Percentiles rank a stretch among this genome's conserved stretches.
phyloP scores from a whole-genome alignment of 2,888 invertebrate genomes.

The Rotaria sp. region DNA sequence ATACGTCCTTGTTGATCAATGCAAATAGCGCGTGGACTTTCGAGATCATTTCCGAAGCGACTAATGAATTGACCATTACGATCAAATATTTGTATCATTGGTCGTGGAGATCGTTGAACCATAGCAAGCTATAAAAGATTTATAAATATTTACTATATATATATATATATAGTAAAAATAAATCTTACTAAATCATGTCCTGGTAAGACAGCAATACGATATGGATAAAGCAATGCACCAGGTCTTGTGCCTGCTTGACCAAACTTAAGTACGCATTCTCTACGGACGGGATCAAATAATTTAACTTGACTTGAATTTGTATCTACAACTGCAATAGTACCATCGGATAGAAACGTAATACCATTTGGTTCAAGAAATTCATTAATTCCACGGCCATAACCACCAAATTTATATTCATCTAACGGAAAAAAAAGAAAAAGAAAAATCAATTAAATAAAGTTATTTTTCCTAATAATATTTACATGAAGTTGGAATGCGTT shows the following conservation, averaged over 20 bases:
- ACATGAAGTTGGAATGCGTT: neutral
- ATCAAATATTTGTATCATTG: slow-evolving; percentile 30
- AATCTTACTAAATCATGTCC: neutral
- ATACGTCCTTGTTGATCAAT: slow-evolving; percentile 29
- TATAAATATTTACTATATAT: neutral
- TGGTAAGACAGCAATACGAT: slow-evolving; percentile 14
- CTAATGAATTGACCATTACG: slow-evolving; percentile 10
- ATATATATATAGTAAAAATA: neutral
- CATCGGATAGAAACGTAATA: slow-evolving; percentile 4
- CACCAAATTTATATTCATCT: slow-evolving; percentile 31
- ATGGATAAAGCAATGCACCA: slow-evolving; percentile 20
- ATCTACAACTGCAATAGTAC: neutral
- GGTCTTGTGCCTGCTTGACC: slow-evolving; percentile 1
- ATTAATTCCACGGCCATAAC: neutral
- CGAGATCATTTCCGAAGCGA: slow-evolving; percentile 7
- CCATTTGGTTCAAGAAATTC: slow-evolving; percentile 30
- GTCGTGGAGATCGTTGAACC: slow-evolving; percentile 26
- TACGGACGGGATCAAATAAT: slow-evolving; percentile 5
- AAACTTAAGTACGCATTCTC: slow-evolving; percentile 20
- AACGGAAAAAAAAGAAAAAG: neutral
- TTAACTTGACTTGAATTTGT: slow-evolving; percentile 25
- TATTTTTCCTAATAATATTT: neutral
- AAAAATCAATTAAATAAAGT: too few relatives aligned
- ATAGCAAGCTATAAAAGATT: neutral
- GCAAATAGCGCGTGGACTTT: slow-evolving; percentile 26